Percentiles rank a stretch among this genome's conserved stretches.
Conservation (phyloP, 2,113 vertebrate species). For the Gymnocephalus cernua region DNA sequence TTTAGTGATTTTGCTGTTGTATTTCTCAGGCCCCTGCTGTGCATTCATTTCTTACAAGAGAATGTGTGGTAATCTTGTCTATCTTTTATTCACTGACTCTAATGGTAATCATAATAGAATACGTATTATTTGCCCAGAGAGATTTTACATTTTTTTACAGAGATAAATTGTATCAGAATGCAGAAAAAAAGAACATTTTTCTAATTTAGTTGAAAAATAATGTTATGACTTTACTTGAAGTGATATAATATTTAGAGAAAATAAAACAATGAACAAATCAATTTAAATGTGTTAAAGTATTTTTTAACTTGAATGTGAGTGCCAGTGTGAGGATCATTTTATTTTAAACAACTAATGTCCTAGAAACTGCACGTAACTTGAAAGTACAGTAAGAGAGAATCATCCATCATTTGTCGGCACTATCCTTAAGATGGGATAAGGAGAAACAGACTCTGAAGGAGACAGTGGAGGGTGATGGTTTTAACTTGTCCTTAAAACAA, state of each 20-base stretch:
- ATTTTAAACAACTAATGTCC: slow-evolving; percentile 36
- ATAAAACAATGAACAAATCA: slow-evolving; percentile 25
- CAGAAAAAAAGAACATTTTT: slow-evolving; percentile 38
- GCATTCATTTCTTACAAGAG: slow-evolving; percentile 32
- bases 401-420: slow-evolving; percentile 68
- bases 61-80: slow-evolving; percentile 49
- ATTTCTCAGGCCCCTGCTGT: slow-evolving; percentile 56
- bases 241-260: slow-evolving; percentile 23
- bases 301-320: slow-evolving; percentile 20
- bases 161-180: slow-evolving; percentile 54
- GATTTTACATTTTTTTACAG: slow-evolving; percentile 52
- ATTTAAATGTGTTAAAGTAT: slow-evolving; percentile 18
- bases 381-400: slow-evolving; percentile 68
- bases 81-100: slow-evolving; percentile 69
- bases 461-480: slow-evolving; percentile 73
- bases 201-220: slow-evolving; percentile 33
- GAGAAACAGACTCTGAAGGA: slow-evolving; percentile 67
- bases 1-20: slow-evolving; percentile 46
- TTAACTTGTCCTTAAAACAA: slow-evolving; percentile 86
- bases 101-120: slow-evolving; percentile 60
- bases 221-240: slow-evolving; percentile 20
- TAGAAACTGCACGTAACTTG: slow-evolving; percentile 52
- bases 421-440: slow-evolving; percentile 67
- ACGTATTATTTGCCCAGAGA: slow-evolving; percentile 64
- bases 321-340: slow-evolving; percentile 24